phyloP scores from a whole-genome alignment of 2,113 vertebrate genomes.

The Brevimyrus niger region DNA sequence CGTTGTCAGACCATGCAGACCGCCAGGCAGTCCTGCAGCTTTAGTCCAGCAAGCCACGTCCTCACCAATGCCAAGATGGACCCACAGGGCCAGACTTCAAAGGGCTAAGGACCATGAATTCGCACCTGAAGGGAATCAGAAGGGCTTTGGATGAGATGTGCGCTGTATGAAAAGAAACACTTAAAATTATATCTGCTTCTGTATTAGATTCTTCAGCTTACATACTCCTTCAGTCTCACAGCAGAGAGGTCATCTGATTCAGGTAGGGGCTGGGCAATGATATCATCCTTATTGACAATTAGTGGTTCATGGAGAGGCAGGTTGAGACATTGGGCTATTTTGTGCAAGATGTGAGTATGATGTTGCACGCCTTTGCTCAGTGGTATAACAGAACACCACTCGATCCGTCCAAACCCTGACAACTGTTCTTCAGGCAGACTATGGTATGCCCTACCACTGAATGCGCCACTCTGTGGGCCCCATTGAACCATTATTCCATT shows the following conservation, averaged over 20 bases:
- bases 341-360: neutral
- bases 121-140: no score
- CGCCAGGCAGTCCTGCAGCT: no score
- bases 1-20: no score
- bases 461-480: neutral
- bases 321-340: neutral
- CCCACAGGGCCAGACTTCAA: no score
- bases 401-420: neutral
- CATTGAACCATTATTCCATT: neutral
- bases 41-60: no score
- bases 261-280: neutral
- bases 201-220: neutral
- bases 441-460: neutral
- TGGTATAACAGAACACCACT: neutral
- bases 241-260: neutral
- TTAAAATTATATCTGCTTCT: neutral
- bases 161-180: neutral
- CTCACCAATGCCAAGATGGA: no score
- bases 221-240: neutral
- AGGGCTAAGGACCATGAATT: no score
- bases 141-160: no score
- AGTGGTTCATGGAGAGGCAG: neutral
- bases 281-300: neutral
- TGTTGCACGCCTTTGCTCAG: neutral
- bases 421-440: neutral